Conservation (phyloP, 2,113 vertebrate species). For the Pelusios castaneus region DNA sequence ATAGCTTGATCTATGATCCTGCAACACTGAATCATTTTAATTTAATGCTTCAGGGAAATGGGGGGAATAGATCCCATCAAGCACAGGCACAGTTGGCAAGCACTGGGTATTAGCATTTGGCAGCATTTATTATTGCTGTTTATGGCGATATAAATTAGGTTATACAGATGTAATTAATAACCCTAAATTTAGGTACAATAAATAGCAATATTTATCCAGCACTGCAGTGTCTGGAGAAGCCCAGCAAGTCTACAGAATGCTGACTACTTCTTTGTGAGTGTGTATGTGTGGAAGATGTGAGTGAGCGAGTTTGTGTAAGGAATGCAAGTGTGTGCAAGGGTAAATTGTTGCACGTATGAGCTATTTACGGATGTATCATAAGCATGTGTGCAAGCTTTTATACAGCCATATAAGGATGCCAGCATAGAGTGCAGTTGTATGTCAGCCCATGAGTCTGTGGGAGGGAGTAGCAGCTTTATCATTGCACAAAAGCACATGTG, state of each 20-base stretch:
- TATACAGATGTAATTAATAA: constrained; percentile 81
- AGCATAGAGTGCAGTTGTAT: background rate
- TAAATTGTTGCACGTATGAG: background rate
- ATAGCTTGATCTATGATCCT: constrained; percentile 72
- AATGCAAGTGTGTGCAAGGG: too few relatives aligned
- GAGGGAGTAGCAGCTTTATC: accelerated
- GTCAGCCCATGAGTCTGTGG: accelerated
- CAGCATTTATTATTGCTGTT: constrained; percentile 77
- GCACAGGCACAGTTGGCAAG: constrained; percentile 75
- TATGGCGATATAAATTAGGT: constrained; percentile 76
- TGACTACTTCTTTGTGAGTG: background rate
- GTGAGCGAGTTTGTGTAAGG: accelerated
- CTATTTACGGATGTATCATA: background rate
- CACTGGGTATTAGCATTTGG: constrained; percentile 71
- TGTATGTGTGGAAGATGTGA: accelerated
- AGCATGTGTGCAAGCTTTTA: accelerated
- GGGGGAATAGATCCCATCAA: constrained; percentile 39
- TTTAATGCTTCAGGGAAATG: constrained; percentile 78
- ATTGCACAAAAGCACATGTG: accelerated
- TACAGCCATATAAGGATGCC: accelerated
- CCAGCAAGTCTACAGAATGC: constrained; percentile 20
- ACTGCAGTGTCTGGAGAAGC: constrained; percentile 25
- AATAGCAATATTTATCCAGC: constrained; percentile 71
- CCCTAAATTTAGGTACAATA: constrained; percentile 74
- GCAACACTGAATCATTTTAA: constrained; percentile 73